A percentile compares a stretch with the other conserved stretches of the same genome.
These are phyloP conservation scores for Octodonta nipae DNA, from an alignment of 2,888 invertebrate species.

Conservation along the genomic window DNA sequence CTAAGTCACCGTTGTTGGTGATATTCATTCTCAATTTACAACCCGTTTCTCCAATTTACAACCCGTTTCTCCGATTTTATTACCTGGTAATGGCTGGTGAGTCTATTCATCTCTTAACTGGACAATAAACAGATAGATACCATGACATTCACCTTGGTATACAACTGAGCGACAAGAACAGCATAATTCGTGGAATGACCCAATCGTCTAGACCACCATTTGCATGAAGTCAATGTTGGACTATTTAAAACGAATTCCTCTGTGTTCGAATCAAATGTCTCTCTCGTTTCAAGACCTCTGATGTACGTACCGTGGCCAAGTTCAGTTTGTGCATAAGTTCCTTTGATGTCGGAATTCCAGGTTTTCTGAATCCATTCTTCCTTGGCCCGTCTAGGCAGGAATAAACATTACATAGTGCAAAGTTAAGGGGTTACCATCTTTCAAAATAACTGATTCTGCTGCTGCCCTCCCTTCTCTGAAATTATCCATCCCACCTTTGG, in stretches of 20 bases:
- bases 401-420: conserved; percentile 89
- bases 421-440: conserved; percentile 59
- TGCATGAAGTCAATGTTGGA: conserved; percentile 77
- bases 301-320: conserved; percentile 91
- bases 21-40: conserved; percentile 85
- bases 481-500: conserved; percentile 61
- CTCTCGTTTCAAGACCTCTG: conserved; percentile 82
- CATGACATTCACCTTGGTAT: conserved; percentile 69
- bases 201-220: conserved; percentile 95
- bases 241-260: conserved; percentile 80
- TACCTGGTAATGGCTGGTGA: conserved; percentile 73
- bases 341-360: conserved; percentile 71
- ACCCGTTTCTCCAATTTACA: conserved; percentile 94
- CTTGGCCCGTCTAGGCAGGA: conserved; percentile 81
- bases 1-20: conserved; percentile 86
- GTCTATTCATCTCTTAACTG: conserved; percentile 80
- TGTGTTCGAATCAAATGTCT: conserved; percentile 70
- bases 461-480: conserved; percentile 54
- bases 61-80: too few species aligned
- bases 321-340: conserved; percentile 93
- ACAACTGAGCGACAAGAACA: conserved; percentile 81
- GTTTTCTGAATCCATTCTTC: conserved; percentile 77
- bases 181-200: conserved; percentile 89
- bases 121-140: conserved; percentile 86
- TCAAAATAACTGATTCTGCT: conserved; percentile 57